phyloP scores from a whole-genome alignment of 2,888 invertebrate genomes.

The Lampropteryx suffumata region DNA sequence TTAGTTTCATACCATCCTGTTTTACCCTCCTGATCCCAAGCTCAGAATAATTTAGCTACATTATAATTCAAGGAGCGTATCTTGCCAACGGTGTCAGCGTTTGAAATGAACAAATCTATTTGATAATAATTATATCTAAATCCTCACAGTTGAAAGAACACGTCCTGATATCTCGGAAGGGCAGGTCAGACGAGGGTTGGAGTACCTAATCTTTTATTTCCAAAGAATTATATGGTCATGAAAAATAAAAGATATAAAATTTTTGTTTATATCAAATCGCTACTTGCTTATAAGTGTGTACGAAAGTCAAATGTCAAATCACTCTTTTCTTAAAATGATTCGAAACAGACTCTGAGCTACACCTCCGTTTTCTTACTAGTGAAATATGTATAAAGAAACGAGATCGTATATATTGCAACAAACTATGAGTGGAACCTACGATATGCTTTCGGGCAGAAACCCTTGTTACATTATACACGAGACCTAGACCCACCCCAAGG shows the following conservation, averaged over 20 bases:
- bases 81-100: conserved; percentile 25
- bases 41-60: conserved; percentile 21
- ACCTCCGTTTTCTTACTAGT: too few species aligned
- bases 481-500: not conserved
- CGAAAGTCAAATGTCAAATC: too few species aligned
- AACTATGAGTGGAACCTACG: too few species aligned
- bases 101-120: conserved; percentile 37
- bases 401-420: too few species aligned
- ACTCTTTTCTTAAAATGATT: too few species aligned
- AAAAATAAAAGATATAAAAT: conserved; percentile 9
- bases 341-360: too few species aligned
- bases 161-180: conserved; percentile 31
- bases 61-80: conserved; percentile 40
- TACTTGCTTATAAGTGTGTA: too few species aligned
- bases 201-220: conserved; percentile 52
- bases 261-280: too few species aligned
- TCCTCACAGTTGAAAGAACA: conserved; percentile 42
- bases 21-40: conserved; percentile 8
- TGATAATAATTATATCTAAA: conserved; percentile 48
- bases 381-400: too few species aligned
- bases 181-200: conserved; percentile 57
- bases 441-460: too few species aligned
- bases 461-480: not conserved
- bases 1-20: too few species aligned
- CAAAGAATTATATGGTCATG: conserved; percentile 28